Conservation (phyloP, 2,113 vertebrate species). For the Athene cunicularia region DNA sequence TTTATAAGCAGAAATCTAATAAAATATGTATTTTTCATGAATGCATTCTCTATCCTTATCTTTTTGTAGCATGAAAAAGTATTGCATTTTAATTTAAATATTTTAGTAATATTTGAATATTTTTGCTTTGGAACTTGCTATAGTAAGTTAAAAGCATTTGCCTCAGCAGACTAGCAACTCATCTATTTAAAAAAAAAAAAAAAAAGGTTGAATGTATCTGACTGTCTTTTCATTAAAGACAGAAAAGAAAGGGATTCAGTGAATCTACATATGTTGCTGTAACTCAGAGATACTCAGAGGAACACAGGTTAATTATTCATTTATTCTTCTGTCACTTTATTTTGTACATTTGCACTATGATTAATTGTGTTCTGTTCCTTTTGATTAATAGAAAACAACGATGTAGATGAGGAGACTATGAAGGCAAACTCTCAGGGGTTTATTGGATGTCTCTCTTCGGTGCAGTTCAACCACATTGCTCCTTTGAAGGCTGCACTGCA, state of each 20-base stretch:
- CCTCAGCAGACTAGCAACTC: neutral
- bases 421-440: conserved; percentile 85
- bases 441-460: conserved; percentile 88
- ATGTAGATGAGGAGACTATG: conserved; percentile 81
- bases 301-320: conserved; percentile 34
- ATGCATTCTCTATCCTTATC: neutral
- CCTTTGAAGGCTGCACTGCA: conserved; percentile 89
- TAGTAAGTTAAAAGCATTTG: neutral
- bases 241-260: neutral
- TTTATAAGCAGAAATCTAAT: neutral
- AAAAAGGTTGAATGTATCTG: neutral
- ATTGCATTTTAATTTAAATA: neutral
- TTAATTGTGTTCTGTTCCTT: conserved; percentile 46
- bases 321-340: neutral
- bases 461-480: conserved; percentile 88
- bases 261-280: conserved; percentile 7
- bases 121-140: neutral
- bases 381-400: conserved; percentile 64
- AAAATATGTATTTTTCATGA: neutral
- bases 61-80: neutral
- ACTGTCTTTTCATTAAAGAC: conserved; percentile 16
- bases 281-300: neutral
- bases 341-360: neutral
- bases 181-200: neutral
- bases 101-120: neutral